These are phyloP conservation scores for Ianthella basta DNA, from an alignment of 37 sponge, comb jelly and placozoan genomes.

Conservation along the genomic window DNA sequence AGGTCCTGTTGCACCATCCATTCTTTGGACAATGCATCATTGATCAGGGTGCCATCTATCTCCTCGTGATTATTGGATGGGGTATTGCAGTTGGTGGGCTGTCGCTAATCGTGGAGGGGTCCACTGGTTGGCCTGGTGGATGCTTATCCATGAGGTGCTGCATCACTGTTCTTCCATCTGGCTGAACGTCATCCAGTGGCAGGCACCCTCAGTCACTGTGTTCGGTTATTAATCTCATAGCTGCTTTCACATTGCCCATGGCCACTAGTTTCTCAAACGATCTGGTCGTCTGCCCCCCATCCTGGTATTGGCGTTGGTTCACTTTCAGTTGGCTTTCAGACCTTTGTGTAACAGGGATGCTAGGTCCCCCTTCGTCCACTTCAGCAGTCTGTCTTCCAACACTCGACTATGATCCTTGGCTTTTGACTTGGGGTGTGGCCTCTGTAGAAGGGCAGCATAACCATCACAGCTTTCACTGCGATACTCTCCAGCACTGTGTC, in stretches of 20 bases:
- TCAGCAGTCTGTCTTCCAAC: not conserved
- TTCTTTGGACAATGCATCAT: too few relatives aligned
- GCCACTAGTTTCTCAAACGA: not conserved
- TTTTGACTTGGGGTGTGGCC: not conserved
- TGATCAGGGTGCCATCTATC: not conserved
- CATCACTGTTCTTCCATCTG: not conserved
- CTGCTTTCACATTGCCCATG: not conserved
- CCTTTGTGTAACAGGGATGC: not conserved
- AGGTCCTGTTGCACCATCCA: conserved; percentile 8
- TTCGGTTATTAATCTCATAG: not conserved
- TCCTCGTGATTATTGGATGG: conserved; percentile 4
- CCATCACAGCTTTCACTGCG: conserved; percentile 11
- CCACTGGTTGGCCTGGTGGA: conserved; percentile 15
- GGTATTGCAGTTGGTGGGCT: too few relatives aligned
- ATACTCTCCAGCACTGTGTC: not conserved
- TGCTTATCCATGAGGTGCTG: conserved; percentile 21
- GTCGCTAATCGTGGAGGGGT: not conserved
- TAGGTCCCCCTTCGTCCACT: conserved; percentile 19
- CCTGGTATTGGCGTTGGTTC: not conserved
- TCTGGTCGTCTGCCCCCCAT: not conserved
- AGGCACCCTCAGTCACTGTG: not conserved
- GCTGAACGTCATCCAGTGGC: conserved; percentile 1
- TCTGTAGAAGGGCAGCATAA: not conserved
- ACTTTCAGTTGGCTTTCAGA: not conserved
- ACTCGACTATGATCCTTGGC: not conserved